Percentiles rank a stretch among this genome's conserved stretches.
phyloP scores from a whole-genome alignment of 2,797 vertebrate species.

The Telmatherina bonti region DNA sequence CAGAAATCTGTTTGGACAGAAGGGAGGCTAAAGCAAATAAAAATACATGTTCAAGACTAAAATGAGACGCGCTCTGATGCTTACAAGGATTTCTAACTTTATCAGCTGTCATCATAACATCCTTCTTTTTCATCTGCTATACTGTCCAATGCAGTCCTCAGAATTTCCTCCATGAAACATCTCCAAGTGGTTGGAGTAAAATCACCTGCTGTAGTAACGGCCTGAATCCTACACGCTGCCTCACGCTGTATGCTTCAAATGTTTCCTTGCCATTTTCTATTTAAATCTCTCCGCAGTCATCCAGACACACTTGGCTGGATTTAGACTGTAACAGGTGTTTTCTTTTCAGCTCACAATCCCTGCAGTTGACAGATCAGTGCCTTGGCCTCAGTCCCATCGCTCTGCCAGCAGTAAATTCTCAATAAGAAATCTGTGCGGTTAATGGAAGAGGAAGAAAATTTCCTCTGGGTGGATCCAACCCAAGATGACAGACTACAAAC shows the following conservation, averaged over 20 bases:
- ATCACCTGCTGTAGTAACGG: neutral
- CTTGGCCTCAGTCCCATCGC: constrained; percentile 37
- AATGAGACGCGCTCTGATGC: neutral
- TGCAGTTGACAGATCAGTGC: constrained; percentile 40
- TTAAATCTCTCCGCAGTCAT: constrained; percentile 2
- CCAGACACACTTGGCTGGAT: constrained; percentile 43
- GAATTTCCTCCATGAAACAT: neutral
- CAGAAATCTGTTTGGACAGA: neutral
- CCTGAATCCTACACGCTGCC: neutral
- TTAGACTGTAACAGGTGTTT: constrained; percentile 57
- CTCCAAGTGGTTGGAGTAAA: neutral
- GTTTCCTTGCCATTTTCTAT: constrained; percentile 7
- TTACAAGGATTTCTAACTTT: neutral
- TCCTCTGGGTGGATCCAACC: constrained; percentile 62
- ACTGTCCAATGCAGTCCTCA: neutral
- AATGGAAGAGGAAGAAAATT: constrained; percentile 48
- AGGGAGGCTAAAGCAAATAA: neutral
- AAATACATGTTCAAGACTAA: neutral
- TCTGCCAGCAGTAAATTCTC: constrained; percentile 25
- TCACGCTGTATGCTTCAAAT: neutral
- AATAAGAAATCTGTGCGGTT: constrained; percentile 51
- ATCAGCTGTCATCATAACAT: neutral
- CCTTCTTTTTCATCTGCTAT: neutral
- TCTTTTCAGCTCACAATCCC: constrained; percentile 38
- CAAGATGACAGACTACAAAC: constrained; percentile 50